phyloP scores from a whole-genome alignment of 2,888 invertebrate species.

The Clostera curtula region DNA sequence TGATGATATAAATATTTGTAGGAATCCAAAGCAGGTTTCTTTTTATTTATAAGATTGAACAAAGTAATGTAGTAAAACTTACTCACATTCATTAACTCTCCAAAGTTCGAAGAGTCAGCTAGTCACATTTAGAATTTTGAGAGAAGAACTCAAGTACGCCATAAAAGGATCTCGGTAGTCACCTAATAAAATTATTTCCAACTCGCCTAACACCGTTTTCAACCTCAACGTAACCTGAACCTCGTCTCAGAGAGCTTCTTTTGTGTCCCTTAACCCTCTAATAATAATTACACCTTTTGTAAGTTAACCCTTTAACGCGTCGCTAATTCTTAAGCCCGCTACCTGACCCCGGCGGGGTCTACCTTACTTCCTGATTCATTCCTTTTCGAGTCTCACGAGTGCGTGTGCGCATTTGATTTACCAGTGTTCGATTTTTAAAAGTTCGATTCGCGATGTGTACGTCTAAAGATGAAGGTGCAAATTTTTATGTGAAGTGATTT shows the following conservation, averaged over 20 bases:
- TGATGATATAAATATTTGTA: no score
- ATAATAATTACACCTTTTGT: constrained; percentile 69
- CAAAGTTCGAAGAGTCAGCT: no score
- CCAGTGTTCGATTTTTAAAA: constrained; percentile 29
- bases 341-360: constrained; percentile 60
- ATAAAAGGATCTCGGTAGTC: no score
- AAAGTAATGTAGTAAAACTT: no score
- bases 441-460: constrained; percentile 14
- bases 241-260: constrained; percentile 43
- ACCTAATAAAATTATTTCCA: constrained; percentile 25
- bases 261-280: constrained; percentile 56
- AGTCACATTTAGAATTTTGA: no score
- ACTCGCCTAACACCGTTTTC: constrained; percentile 37
- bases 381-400: constrained; percentile 53
- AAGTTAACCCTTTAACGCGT: constrained; percentile 68
- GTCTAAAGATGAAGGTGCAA: constrained; percentile 5
- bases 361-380: constrained; percentile 69
- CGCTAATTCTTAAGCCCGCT: constrained; percentile 65
- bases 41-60: no score
- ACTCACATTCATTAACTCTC: no score
- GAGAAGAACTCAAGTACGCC: no score
- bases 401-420: constrained; percentile 58
- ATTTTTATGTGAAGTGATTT: constrained; percentile 7
- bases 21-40: no score
- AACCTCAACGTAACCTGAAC: constrained; percentile 55